These are phyloP conservation scores for Hetaerina americana DNA, from an alignment of 1,140 invertebrate species.

Conservation along the genomic window DNA sequence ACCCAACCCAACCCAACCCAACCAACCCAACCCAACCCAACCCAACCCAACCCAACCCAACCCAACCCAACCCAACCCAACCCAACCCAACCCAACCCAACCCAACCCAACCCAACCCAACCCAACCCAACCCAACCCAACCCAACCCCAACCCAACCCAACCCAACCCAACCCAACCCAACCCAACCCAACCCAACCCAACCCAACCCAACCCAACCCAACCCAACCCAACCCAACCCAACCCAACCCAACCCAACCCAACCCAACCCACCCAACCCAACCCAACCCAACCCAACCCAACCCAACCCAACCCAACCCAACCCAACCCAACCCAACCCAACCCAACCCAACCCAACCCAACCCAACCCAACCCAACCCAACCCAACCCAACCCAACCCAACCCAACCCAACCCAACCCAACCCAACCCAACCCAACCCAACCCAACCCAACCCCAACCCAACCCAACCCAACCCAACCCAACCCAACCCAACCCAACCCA, in stretches of 20 bases:
- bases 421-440: conserved; percentile 8
- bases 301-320: conserved; percentile 15
- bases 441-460: too few relatives aligned
- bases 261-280: conserved; percentile 13
- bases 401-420: conserved; percentile 10
- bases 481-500: conserved; percentile 13
- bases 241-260: conserved; percentile 13
- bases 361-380: conserved; percentile 10
- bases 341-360: conserved; percentile 14
- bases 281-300: conserved; percentile 14
- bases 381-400: conserved; percentile 6
- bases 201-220: conserved; percentile 13
- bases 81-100: conserved; percentile 15
- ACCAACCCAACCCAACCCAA: too few relatives aligned
- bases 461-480: conserved; percentile 15
- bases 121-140: conserved; percentile 15
- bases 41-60: conserved; percentile 12
- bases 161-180: conserved; percentile 14
- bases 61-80: conserved; percentile 10
- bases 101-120: conserved; percentile 15
- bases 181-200: conserved; percentile 13
- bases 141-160: too few relatives aligned
- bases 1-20: too few relatives aligned
- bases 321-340: conserved; percentile 17
- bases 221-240: conserved; percentile 12